phyloP scores from a whole-genome alignment of 2,797 vertebrate genomes.

The Galagoides demidoff region DNA sequence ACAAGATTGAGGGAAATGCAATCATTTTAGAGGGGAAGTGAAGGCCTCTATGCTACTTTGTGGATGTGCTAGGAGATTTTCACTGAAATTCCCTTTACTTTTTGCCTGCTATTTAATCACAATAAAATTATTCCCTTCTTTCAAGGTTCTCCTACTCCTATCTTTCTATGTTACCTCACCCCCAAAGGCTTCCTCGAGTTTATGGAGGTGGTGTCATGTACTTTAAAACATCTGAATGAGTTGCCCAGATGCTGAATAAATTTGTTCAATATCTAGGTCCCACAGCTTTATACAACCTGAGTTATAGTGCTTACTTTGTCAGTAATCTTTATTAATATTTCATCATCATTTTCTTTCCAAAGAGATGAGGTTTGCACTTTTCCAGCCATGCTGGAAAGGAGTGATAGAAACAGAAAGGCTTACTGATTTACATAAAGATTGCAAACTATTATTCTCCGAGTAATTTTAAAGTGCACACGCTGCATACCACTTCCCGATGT shows the following conservation, averaged over 20 bases:
- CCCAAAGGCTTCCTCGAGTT: conserved; percentile 5
- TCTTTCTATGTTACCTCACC: background rate
- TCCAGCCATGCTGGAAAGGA: conserved; percentile 79
- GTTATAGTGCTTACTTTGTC: conserved; percentile 77
- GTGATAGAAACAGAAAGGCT: conserved; percentile 73
- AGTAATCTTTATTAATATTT: conserved; percentile 87
- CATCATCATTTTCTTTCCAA: conserved; percentile 83
- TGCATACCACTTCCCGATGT: conserved; percentile 81
- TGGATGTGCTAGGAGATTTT: conserved; percentile 14
- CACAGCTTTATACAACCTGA: conserved; percentile 64
- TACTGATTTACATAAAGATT: conserved; percentile 87
- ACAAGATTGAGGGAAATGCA: conserved; percentile 33
- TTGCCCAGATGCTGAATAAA: conserved; percentile 62
- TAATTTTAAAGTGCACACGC: conserved; percentile 82
- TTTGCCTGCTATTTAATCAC: conserved; percentile 66
- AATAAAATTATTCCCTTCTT: conserved; percentile 63
- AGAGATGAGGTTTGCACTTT: conserved; percentile 81
- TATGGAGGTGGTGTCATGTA: conserved; percentile 36
- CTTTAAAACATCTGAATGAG: conserved; percentile 65
- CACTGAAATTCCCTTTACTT: conserved; percentile 31
- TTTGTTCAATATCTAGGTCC: conserved; percentile 66
- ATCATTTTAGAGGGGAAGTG: conserved; percentile 43
- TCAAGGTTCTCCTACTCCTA: background rate
- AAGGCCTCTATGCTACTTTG: background rate
- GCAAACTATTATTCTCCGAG: conserved; percentile 85